Conservation (phyloP, 2,113 vertebrate species). For the Dasyurus viverrinus region DNA sequence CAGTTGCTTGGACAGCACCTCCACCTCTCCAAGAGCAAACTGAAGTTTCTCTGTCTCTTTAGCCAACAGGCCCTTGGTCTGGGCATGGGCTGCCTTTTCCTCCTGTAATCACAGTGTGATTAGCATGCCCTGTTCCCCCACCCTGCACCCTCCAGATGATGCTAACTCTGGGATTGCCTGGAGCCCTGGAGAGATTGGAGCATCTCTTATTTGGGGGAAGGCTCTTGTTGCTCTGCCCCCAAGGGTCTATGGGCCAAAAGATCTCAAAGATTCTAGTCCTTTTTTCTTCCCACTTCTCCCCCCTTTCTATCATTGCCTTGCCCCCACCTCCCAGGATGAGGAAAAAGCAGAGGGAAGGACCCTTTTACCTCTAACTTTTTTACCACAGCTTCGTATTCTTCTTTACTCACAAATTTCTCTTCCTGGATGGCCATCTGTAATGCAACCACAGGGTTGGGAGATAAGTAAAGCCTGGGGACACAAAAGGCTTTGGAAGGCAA, state of each 20-base stretch:
- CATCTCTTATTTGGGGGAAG: background rate
- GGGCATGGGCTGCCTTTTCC: constrained; percentile 78
- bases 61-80: constrained; percentile 78
- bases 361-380: constrained; percentile 76
- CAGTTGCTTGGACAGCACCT: constrained; percentile 81
- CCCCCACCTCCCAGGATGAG: background rate
- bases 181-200: background rate
- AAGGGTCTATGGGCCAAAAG: background rate
- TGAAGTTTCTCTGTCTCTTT: constrained; percentile 80
- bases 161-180: background rate
- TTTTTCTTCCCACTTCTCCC: background rate
- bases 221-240: background rate
- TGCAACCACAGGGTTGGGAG: background rate
- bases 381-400: constrained; percentile 76
- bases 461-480: background rate
- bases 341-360: background rate
- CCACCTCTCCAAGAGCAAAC: constrained; percentile 81
- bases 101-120: constrained; percentile 70
- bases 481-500: background rate
- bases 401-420: constrained; percentile 78
- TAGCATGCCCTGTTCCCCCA: background rate
- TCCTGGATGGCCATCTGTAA: constrained; percentile 79
- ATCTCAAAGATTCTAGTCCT: constrained; percentile 25
- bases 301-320: background rate
- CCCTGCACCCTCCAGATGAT: background rate